Evolutionary conservation across 2,888 invertebrate genomes (phyloP).

Genomic region (Andrena fulva): DNA sequence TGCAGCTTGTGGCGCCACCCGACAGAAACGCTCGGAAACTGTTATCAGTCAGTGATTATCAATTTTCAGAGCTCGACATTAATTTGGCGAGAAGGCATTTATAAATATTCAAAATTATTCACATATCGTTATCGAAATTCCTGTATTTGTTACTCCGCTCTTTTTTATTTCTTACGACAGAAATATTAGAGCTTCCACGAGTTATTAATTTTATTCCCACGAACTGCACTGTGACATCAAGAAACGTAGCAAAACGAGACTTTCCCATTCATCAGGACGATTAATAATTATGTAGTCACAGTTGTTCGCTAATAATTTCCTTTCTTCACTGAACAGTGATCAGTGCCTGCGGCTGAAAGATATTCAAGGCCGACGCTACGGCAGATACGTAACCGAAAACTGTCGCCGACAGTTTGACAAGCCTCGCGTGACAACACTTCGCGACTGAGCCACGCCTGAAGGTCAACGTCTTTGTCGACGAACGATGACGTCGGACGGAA

Average conservation of each 20-base stretch:
- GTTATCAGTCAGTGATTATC: conserved; percentile 66
- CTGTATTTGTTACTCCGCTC: no score
- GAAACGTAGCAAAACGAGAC: no score
- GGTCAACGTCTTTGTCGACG: conserved; percentile 71
- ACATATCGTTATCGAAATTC: no score
- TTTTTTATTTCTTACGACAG: no score
- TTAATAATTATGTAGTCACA: no score
- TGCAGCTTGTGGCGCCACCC: conserved; percentile 75
- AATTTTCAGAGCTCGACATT: conserved; percentile 30
- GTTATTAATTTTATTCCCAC: not conserved
- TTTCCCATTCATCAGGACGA: not conserved
- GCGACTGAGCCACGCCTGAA: conserved; percentile 16
- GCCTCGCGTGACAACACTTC: not conserved
- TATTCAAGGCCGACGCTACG: not conserved
- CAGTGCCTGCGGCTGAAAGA: no score
- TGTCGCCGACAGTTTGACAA: not conserved
- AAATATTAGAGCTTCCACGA: not conserved
- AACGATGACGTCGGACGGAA: conserved; percentile 66
- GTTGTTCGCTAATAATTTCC: not conserved
- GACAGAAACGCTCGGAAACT: conserved; percentile 71
- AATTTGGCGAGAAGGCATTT: not conserved
- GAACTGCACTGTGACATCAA: no score
- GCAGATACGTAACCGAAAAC: not conserved
- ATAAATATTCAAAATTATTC: not conserved
- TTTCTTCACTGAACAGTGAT: not conserved